Evolutionary conservation across 2,888 invertebrate genomes (phyloP).

Genomic region (Cataglyphis altisquamis): DNA sequence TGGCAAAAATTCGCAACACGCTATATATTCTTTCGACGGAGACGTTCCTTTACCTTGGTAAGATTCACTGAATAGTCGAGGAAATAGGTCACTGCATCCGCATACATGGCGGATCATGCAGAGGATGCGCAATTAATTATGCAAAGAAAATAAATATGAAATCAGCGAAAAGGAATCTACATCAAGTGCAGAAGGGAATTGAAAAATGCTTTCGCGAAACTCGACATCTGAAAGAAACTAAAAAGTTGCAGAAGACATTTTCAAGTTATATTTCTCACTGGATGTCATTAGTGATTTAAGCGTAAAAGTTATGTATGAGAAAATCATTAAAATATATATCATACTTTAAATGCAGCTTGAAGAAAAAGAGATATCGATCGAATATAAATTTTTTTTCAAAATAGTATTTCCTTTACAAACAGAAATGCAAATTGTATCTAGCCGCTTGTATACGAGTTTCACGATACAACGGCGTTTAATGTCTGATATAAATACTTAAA

Average conservation of each 20-base stretch:
- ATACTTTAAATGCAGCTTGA: neutral
- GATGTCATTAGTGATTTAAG: neutral
- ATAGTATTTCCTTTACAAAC: neutral
- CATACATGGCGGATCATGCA: constrained; percentile 32
- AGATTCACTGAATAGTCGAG: constrained; percentile 50
- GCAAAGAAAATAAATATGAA: constrained; percentile 49
- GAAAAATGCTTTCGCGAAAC: constrained; percentile 9
- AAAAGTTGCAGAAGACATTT: constrained; percentile 4
- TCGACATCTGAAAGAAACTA: constrained; percentile 3
- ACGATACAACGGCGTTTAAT: constrained; percentile 53
- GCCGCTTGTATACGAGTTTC: constrained; percentile 58
- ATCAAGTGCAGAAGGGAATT: constrained; percentile 20
- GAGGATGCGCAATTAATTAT: constrained; percentile 49
- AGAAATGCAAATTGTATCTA: constrained; percentile 53
- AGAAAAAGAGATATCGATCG: neutral
- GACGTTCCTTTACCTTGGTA: constrained; percentile 47
- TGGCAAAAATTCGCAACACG: constrained; percentile 59
- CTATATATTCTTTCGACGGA: constrained; percentile 52
- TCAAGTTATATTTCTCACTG: constrained; percentile 6
- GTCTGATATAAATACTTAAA: constrained; percentile 13
- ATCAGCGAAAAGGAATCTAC: constrained; percentile 31
- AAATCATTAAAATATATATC: constrained; percentile 18
- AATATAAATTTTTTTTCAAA: constrained; percentile 9
- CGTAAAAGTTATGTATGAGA: neutral
- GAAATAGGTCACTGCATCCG: constrained; percentile 62